phyloP scores from a whole-genome alignment of 2,888 invertebrate genomes.

The Dasypolia templi region DNA sequence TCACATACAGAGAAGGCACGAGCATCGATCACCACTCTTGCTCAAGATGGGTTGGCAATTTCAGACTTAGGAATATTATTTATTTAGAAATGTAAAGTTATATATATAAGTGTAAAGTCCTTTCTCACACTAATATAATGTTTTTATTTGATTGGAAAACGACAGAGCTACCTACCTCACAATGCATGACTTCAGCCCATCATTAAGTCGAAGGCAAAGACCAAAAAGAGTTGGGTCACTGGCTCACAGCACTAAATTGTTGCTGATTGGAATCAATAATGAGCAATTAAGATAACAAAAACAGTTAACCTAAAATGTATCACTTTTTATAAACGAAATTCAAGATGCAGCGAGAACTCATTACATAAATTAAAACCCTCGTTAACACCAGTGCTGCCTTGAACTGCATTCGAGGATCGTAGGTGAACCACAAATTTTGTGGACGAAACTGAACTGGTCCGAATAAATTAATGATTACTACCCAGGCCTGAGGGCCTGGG shows the following conservation, averaged over 20 bases:
- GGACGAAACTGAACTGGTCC: background rate
- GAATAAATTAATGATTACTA: no score
- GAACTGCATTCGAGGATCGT: conserved; percentile 32
- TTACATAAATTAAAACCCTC: conserved; percentile 28
- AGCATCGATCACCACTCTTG: no score
- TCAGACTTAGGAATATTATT: no score
- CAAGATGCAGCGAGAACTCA: conserved; percentile 5
- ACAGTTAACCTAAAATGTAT: background rate
- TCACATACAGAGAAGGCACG: no score
- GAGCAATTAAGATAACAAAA: conserved; percentile 6
- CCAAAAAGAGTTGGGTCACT: background rate
- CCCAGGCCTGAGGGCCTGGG: background rate
- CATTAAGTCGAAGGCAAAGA: background rate
- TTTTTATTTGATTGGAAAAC: no score
- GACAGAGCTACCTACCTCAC: no score
- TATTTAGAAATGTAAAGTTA: no score
- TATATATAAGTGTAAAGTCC: no score
- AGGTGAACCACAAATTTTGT: conserved; percentile 45
- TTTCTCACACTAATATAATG: no score
- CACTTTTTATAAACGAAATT: conserved; percentile 2
- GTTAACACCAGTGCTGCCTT: conserved; percentile 20
- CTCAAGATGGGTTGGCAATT: no score
- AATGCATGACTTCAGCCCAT: background rate
- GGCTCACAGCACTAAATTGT: conserved; percentile 14
- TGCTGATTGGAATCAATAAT: background rate